Evolutionary conservation across 2,113 vertebrate genomes (phyloP), one percentile per base, ranked within the genome.

Genomic region (Cyprinus carpio): DNA sequence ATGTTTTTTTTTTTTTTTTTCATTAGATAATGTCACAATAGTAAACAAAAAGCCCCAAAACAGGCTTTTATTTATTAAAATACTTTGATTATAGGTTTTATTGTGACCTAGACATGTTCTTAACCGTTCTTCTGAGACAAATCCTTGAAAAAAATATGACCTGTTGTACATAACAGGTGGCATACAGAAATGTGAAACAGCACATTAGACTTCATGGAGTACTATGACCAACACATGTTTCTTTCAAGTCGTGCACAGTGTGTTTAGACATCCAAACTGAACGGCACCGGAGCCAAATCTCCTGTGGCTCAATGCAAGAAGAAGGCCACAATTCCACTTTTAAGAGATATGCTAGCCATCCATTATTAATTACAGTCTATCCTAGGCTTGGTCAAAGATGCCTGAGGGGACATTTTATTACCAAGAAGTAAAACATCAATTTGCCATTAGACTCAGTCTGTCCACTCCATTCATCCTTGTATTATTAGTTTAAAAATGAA

Each of bases 361-460:
- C 87, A 93, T 92, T 84, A 91, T 93, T 92, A 86, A 93, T 79
- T 37, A 23, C 10, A 54, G 72, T 81, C 75, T 69, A 85, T 89
- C 74, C 87, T 56, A 86, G 87, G 83, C 76, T 88, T 84, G 86
- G 75, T 86, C 65, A 58, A 62, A 76, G 75, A 78, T 83, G 87
- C 84, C 84, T 51, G 69, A 37, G 69, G 81, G 64, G 40, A 40
- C 75, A 31, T 67, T 86, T 84, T 76, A 85, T 49, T 49, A 72
- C 31, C 37, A 85, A 51, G 15, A 80, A 69, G 72, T 69, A 84
- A 87, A 93, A 93, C 93, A 94, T 54, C 29, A 62, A 90, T 92
- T 90, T 78, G 83, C 91, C 92, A 93, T 95, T 94, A 94, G 91
- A 87, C 82, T 86, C 77, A 88, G 58, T 46, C 25, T 79, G 88